Evolutionary conservation across 53 echinoderm and acorn worm species (phyloP).

Genomic region (Paelopatides confundens): DNA sequence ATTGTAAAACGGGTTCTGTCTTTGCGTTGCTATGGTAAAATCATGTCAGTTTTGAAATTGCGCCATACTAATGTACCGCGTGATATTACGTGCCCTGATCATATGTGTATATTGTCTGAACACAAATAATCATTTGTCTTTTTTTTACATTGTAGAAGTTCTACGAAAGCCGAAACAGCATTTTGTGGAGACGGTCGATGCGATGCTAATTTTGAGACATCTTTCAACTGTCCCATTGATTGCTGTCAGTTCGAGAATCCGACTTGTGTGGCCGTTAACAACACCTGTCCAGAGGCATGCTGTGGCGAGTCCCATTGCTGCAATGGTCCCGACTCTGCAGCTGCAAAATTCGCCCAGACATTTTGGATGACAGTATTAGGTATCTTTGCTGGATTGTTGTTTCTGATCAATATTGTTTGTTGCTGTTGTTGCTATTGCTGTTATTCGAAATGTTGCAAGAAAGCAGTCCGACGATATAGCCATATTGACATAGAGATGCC

Average conservation of each 20-base stretch:
- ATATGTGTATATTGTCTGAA: no score
- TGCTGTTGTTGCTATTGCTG: slow-evolving; percentile 84
- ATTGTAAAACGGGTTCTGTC: no score
- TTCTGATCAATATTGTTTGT: slow-evolving; percentile 75
- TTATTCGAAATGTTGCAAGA: slow-evolving; percentile 67
- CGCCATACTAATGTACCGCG: no score
- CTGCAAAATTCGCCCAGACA: background rate
- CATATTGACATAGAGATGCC: background rate
- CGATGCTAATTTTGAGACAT: slow-evolving; percentile 57
- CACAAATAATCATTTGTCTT: no score
- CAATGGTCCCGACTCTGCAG: slow-evolving; percentile 14
- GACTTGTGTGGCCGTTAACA: slow-evolving; percentile 62
- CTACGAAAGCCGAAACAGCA: background rate
- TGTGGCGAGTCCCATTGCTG: slow-evolving; percentile 76
- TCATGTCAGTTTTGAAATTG: no score
- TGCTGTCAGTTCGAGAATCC: slow-evolving; percentile 76
- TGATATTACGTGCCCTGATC: no score
- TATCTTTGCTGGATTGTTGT: slow-evolving; percentile 54
- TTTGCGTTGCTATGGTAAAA: no score
- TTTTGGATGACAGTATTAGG: slow-evolving; percentile 74
- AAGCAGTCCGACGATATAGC: slow-evolving; percentile 11
- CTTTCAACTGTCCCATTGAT: slow-evolving; percentile 70
- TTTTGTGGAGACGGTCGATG: slow-evolving; percentile 94
- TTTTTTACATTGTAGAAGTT: background rate
- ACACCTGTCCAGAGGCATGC: slow-evolving; percentile 85